These are phyloP conservation scores for Podiceps cristatus DNA, from an alignment of 2,113 vertebrate genomes.

Conservation along the genomic window DNA sequence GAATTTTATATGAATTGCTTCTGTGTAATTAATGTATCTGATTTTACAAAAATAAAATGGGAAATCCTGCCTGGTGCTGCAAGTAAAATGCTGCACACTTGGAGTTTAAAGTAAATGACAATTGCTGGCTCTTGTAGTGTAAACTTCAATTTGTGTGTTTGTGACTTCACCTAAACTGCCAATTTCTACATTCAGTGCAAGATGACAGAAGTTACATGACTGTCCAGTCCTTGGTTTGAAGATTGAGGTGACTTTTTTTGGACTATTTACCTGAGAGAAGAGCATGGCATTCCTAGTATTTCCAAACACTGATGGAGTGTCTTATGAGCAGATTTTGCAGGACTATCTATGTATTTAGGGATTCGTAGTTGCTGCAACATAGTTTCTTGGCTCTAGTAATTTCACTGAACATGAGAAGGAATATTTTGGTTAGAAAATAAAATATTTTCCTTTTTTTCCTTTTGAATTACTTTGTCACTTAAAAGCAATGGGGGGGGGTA, in stretches of 20 bases:
- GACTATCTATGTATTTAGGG: background rate
- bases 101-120: background rate
- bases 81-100: background rate
- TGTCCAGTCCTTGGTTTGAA: background rate
- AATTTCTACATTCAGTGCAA: background rate
- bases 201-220: accelerated
- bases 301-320: background rate
- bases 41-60: background rate
- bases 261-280: background rate
- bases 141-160: background rate
- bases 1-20: background rate
- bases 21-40: background rate
- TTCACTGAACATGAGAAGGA: background rate
- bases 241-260: background rate
- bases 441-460: background rate
- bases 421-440: background rate
- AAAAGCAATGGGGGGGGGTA: accelerated
- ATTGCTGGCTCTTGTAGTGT: background rate
- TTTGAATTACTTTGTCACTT: background rate
- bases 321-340: background rate
- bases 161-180: background rate
- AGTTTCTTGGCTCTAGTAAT: background rate
- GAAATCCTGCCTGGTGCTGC: background rate
- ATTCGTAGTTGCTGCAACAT: background rate
- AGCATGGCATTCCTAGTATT: background rate